Conservation (phyloP, 2,888 invertebrate species). For the Agonopterix subpropinquella region DNA sequence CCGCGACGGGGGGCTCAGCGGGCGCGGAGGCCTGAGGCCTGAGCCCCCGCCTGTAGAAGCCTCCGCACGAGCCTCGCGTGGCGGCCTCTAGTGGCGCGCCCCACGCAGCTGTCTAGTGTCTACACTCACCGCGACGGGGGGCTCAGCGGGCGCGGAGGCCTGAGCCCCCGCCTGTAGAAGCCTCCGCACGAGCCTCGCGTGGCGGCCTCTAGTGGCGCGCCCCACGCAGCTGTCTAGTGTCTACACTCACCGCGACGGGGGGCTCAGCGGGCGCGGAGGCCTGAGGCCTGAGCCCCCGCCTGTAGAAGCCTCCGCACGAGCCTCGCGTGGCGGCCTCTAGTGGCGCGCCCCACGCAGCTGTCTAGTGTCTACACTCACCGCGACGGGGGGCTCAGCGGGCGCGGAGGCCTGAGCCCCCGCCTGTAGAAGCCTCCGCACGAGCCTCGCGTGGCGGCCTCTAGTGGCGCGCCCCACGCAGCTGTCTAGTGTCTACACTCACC, state of each 20-base stretch:
- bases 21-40: constrained; percentile 1
- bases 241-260: not conserved
- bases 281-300: constrained; percentile 1
- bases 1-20: not conserved
- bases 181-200: constrained; percentile 78
- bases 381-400: not conserved
- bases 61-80: constrained; percentile 79
- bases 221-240: constrained; percentile 93
- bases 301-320: constrained; percentile 70
- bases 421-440: constrained; percentile 65
- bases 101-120: constrained; percentile 92
- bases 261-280: not conserved
- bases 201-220: constrained; percentile 85
- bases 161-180: constrained; percentile 1
- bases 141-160: not conserved
- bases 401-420: constrained; percentile 1
- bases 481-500: too few relatives aligned
- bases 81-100: constrained; percentile 86
- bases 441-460: constrained; percentile 80
- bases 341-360: constrained; percentile 89
- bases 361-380: too few relatives aligned
- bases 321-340: constrained; percentile 81
- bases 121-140: not conserved
- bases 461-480: constrained; percentile 90
- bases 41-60: not conserved